Conservation (phyloP, 1,140 invertebrate genomes). For the Venustaconcha ellipsiformis region DNA sequence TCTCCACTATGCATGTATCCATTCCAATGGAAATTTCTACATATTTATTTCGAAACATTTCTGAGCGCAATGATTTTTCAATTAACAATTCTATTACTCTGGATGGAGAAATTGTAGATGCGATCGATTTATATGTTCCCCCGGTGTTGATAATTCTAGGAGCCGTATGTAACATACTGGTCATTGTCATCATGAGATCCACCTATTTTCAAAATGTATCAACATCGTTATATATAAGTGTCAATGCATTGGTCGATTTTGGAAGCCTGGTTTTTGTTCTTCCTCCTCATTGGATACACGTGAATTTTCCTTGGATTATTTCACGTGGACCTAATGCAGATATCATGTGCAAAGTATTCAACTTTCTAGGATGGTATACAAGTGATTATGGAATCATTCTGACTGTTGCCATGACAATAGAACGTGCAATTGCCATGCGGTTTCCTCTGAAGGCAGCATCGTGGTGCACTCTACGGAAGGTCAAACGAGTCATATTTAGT, state of each 20-base stretch:
- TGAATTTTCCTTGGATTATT: conserved; percentile 51
- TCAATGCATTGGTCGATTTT: conserved; percentile 45
- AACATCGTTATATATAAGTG: conserved; percentile 55
- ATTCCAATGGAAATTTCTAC: too few relatives aligned
- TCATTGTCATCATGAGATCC: conserved; percentile 52
- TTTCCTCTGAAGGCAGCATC: conserved; percentile 45
- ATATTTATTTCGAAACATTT: too few relatives aligned
- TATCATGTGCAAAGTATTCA: conserved; percentile 51
- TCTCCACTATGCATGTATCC: too few relatives aligned
- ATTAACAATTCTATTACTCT: too few relatives aligned
- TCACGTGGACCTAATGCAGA: conserved; percentile 35
- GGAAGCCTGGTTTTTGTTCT: conserved; percentile 48
- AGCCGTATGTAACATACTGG: conserved; percentile 47
- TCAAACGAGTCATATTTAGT: conserved; percentile 33
- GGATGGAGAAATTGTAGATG: conserved; percentile 13
- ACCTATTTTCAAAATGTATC: conserved; percentile 50
- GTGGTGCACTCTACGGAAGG: conserved; percentile 45
- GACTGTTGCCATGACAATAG: conserved; percentile 57
- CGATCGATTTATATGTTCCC: conserved; percentile 49
- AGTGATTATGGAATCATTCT: conserved; percentile 58
- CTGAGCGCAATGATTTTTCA: too few relatives aligned
- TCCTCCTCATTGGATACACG: conserved; percentile 52
- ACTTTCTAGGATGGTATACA: conserved; percentile 54
- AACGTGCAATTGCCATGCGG: conserved; percentile 50
- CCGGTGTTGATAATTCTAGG: conserved; percentile 47